These are phyloP conservation scores for Tretioscincus oriximinensis DNA, from an alignment of 2,113 vertebrate species.

Conservation along the genomic window DNA sequence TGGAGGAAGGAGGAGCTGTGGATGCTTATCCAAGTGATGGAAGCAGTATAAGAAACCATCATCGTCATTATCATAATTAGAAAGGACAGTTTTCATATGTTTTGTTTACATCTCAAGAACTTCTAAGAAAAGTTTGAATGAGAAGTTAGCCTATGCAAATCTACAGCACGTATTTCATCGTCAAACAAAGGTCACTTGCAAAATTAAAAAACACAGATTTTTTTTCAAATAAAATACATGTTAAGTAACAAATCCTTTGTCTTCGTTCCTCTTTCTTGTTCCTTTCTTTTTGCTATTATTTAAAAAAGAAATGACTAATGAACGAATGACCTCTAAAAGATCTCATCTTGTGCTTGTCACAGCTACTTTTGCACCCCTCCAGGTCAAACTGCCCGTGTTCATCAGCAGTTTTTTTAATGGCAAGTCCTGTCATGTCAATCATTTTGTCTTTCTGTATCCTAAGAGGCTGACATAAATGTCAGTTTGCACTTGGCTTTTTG, in stretches of 20 bases:
- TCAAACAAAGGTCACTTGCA: background rate
- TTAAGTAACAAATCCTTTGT: background rate
- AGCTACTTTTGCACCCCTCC: background rate
- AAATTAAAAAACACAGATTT: background rate
- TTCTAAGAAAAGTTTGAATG: background rate
- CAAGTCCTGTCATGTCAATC: background rate
- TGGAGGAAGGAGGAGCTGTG: no score
- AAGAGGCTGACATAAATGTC: constrained; percentile 17
- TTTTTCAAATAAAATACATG: background rate
- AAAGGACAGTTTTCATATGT: background rate
- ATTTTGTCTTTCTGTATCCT: constrained; percentile 9
- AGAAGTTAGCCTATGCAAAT: background rate
- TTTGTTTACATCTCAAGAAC: constrained; percentile 1
- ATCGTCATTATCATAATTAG: no score
- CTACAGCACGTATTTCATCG: background rate
- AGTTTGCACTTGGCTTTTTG: constrained; percentile 11
- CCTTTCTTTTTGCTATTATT: background rate
- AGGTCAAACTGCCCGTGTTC: background rate
- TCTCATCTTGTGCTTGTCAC: background rate
- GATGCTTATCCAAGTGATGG: no score
- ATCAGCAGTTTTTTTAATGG: background rate
- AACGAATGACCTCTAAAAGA: background rate
- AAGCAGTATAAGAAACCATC: no score
- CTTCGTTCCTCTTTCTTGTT: background rate
- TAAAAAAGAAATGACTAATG: background rate